Base-by-base conservation (phyloP, 2,888 invertebrate genomes). In the Pristionchus maxplancki region DNA sequence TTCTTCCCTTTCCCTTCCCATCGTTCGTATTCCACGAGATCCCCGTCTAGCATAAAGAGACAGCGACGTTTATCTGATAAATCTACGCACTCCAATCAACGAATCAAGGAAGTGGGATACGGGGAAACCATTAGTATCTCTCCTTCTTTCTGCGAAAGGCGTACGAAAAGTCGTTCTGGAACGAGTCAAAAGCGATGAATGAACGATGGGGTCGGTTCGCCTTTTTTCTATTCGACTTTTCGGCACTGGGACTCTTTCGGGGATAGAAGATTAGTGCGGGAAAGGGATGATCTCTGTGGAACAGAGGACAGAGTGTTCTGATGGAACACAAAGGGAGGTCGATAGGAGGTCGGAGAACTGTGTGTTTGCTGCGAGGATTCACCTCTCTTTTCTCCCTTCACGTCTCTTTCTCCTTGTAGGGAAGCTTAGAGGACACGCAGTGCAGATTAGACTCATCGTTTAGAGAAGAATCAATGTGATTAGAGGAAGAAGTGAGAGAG, bases 41-140 rank as follows among this genome's bases (percentile, higher is more conserved):
- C 78, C 78, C 71, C 71, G 71, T 78, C 78, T 78, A 78, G 78
- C 78, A 78, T 78, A 78, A 78, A 78, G 78, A 78, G 78, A 78
- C 78, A 78, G 78, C 78, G 44, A 78, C 78, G 78, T 78, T 78
- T 78, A 48, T 28, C 13, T 44, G 48, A 78, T 78, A 78, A 78
- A 78, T 48, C 17, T n/a, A 78, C 74, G 64, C 64, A 67, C 31
- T 40, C 74, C 67, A 58, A 58, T 58, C 58, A n/a, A n/a, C 58
- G 31, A 64, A 31, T 34, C 64, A 64, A 17, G 31, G 64, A 64
- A 64, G 64, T 64, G 64, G 64, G 13, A 62, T 24, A 28, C 11
- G 64, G 62, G 64, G 15, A 44, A 58, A 58, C n/a, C 58, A n/a
- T n/a, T n/a, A n/a, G n/a, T n/a, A n/a, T n/a, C n/a, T n/a, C n/a